Percentiles rank a stretch among this genome's conserved stretches.
Conservation (phyloP, 2,888 invertebrate genomes). For the Polyommatus iphigenia region DNA sequence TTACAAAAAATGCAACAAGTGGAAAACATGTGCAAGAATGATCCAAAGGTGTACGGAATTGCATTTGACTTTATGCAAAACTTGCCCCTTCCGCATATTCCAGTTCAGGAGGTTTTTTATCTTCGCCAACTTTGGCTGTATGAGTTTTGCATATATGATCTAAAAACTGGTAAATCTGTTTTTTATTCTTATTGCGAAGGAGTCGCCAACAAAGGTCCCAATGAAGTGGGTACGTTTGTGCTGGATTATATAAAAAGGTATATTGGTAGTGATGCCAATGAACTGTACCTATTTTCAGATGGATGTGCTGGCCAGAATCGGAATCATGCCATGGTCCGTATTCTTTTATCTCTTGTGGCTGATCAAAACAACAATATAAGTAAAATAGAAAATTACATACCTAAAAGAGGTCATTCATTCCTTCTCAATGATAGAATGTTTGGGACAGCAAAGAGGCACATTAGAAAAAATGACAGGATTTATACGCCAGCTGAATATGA, state of each 20-base stretch:
- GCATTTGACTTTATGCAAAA: slow-evolving; percentile 37
- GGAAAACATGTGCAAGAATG: slow-evolving; percentile 24
- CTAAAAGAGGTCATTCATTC: slow-evolving; percentile 38
- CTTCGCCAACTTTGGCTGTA: slow-evolving; percentile 35
- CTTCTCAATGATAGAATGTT: slow-evolving; percentile 38
- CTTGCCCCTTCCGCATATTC: slow-evolving; percentile 35
- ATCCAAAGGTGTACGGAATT: slow-evolving; percentile 27
- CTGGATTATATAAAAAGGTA: slow-evolving; percentile 33
- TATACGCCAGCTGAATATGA: slow-evolving; percentile 8
- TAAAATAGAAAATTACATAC: slow-evolving; percentile 14
- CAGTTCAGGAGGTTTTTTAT: slow-evolving; percentile 36
- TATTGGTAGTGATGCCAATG: slow-evolving; percentile 7
- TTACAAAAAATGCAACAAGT: slow-evolving; percentile 25
- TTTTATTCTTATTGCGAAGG: slow-evolving; percentile 37
- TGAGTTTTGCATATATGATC: slow-evolving; percentile 35
- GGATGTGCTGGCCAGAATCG: slow-evolving; percentile 35
- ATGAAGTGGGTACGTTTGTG: slow-evolving; percentile 34
- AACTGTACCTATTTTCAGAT: slow-evolving; percentile 32
- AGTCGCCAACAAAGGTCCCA: slow-evolving; percentile 36
- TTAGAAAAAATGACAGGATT: background rate
- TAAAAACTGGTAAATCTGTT: slow-evolving; percentile 33
- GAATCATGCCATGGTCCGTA: no score
- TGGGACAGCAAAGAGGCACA: slow-evolving; percentile 14
- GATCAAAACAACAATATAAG: background rate
- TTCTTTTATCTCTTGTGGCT: background rate